Base-by-base conservation (phyloP, 2,797 vertebrate genomes). In the Aulostomus chinensis region DNA sequence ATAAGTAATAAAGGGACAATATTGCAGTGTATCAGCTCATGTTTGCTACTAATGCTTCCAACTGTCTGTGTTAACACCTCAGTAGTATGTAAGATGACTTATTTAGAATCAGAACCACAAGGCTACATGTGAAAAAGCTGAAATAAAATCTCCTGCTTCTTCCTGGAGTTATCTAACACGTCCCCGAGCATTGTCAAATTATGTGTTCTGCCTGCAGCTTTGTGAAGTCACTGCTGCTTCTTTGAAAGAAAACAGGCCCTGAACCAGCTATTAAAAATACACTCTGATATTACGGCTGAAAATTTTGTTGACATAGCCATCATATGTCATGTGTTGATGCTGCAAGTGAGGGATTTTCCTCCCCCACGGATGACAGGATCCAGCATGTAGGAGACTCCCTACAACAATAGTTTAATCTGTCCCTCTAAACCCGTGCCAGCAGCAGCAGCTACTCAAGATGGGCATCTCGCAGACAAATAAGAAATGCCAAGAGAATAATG, bases 371-470 rank as follows among this genome's bases (percentile, higher is more conserved):
- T n/a, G 68, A 78, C 74, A 74, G 64, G 45, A 73, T 58, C 41
- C 52, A 26, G 43, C 38, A 14, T 66, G 76, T 69, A 55, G 74
- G 76, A 78, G 68, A 75, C 49, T 51, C 63, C 30, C 60, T 50
- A 67, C 64, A 51, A 56, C 49, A 47, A 65, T 77, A 78, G 85
- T 85, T 81, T 77, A 82, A 83, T 70, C 52, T 54, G 59, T 53
- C 49, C 58, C 53, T 61, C 20, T 73, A 63, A 76, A 79, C 62
- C 66, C 56, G 36, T 31, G 35, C 25, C 13, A 11, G 34, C 14
- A 11, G 32, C 47, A 70, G 57, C 33, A 56, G 49, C 47, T 50
- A 21, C 41, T 73, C 57, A 32, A 16, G 57, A 79, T 10, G 9
- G 45, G 45, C 32, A 51, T 28, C 35, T 46, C 4, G 2, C 9